These are phyloP conservation scores for Enoplosus armatus DNA, from an alignment of 2,797 vertebrate genomes.

Conservation along the genomic window DNA sequence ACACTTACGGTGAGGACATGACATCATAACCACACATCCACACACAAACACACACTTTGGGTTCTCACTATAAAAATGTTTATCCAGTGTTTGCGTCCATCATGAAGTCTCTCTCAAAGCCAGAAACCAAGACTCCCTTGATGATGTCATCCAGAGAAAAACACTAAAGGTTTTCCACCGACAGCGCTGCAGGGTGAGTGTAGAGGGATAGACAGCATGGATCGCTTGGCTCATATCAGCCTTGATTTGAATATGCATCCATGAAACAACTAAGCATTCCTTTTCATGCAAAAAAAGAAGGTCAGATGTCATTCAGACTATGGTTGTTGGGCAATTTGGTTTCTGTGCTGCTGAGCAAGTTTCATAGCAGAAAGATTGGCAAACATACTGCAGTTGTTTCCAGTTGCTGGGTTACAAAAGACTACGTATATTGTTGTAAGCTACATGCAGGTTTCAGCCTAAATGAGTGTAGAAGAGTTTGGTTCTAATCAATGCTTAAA, in stretches of 20 bases:
- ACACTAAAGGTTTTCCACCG: conserved; percentile 29
- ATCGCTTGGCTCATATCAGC: conserved; percentile 3
- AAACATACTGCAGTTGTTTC: conserved; percentile 17
- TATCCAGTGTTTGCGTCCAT: conserved; percentile 64
- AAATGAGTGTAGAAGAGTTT: conserved; percentile 21
- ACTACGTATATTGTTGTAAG: not conserved
- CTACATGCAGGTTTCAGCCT: conserved; percentile 4
- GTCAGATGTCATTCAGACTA: conserved; percentile 24
- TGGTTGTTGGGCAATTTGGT: conserved; percentile 10
- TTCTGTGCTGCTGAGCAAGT: conserved; percentile 19
- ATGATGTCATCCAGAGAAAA: conserved; percentile 59
- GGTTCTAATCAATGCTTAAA: conserved; percentile 25
- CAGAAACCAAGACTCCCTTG: conserved; percentile 44
- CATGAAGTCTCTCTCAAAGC: conserved; percentile 46
- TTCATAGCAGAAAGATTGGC: conserved; percentile 10
- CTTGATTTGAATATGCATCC: conserved; percentile 26
- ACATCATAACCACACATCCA: conserved; percentile 53
- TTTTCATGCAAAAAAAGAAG: conserved; percentile 18
- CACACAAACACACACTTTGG: conserved; percentile 33
- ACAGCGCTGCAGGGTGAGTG: conserved; percentile 8
- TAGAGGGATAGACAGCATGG: not conserved
- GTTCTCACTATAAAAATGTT: conserved; percentile 63
- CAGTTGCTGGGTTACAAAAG: conserved; percentile 20
- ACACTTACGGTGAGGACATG: conserved; percentile 61
- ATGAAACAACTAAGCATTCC: conserved; percentile 9